phyloP scores from a whole-genome alignment of 92 coral and sea anemone species.

The Phenganax subtilis region DNA sequence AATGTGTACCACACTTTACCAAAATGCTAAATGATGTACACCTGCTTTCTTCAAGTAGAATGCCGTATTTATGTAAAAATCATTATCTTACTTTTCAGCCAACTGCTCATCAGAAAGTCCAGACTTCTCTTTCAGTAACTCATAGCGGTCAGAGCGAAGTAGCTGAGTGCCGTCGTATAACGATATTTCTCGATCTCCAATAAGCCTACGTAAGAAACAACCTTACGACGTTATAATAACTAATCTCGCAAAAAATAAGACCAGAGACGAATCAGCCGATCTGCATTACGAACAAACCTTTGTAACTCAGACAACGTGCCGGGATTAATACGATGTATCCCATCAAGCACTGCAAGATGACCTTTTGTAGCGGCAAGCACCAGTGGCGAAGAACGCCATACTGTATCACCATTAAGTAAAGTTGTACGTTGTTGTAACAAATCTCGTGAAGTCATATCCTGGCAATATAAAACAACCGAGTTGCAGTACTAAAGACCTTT shows the following conservation, averaged over 20 bases:
- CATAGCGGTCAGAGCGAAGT: conserved; percentile 65
- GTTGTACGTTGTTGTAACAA: conserved; percentile 91
- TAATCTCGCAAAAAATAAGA: background rate
- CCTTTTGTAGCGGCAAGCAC: conserved; percentile 80
- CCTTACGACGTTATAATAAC: background rate
- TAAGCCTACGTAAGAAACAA: conserved; percentile 45
- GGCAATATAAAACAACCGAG: background rate
- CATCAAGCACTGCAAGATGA: conserved; percentile 87
- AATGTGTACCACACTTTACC: too few relatives aligned
- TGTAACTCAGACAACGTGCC: conserved; percentile 90
- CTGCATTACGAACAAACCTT: conserved; percentile 51
- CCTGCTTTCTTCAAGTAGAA: too few relatives aligned
- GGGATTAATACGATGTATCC: conserved; percentile 88
- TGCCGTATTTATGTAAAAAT: too few relatives aligned
- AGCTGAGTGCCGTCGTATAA: conserved; percentile 84
- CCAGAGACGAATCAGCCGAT: background rate
- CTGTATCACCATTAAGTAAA: conserved; percentile 83
- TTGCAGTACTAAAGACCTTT: too few relatives aligned
- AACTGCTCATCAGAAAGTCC: conserved; percentile 60
- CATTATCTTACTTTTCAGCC: conserved; percentile 51
- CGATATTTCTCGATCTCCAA: conserved; percentile 81
- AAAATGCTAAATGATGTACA: too few relatives aligned
- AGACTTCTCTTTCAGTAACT: conserved; percentile 64
- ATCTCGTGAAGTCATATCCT: conserved; percentile 98
- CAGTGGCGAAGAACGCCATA: conserved; percentile 88